Evolutionary conservation across 2,797 vertebrate genomes (phyloP), one percentile per base, ranked within the genome.

Genomic region (Avahi laniger): DNA sequence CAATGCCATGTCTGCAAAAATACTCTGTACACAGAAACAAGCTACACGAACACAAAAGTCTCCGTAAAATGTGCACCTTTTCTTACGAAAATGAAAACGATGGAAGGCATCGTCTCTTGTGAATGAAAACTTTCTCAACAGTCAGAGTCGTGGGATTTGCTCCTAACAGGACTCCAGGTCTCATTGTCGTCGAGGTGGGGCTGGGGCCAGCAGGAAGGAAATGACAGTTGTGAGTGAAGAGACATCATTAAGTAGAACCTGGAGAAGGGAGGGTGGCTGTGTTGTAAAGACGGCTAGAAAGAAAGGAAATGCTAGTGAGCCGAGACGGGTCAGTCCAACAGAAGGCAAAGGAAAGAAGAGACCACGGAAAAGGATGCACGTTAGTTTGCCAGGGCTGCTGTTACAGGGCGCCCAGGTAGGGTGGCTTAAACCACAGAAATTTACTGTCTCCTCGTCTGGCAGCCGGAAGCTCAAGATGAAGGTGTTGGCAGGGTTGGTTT

Each of bases 301-400:
- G 48, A 52, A 91, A 81, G 84, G 63, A 70, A 75, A 69, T 3
- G 15, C 76, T 5, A 17, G 50, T 7, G 24, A 93, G 48, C 50
- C 12, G 12, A 61, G 72, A 26, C 1, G 43, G 63, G 2, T 46
- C 43, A 28, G 54, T 81, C 43, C 9, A 38, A 79, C 63, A 57
- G 79, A 91, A 73, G 72, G 80, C 63, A 43, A 50, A 72, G 46
- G 14, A 85, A 82, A 22, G 43, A n/a, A 38, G 35, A 90, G 11
- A 5, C 5, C 8, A 33, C 1, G 2, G 28, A 41, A 78, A 9
- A 30, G 18, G 38, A 1, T n/a, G 28, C 24, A 17, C 2, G 5
- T 5, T 43, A 24, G 8, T 54, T 70, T 78, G 50, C 61, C 28
- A 46, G 17, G 20, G n/a, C 13, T 76, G 15, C 41, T 30, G 0